Evolutionary conservation across 2,113 vertebrate species (phyloP), one percentile per base, ranked within the genome.

Genomic region (Mugil cephalus): DNA sequence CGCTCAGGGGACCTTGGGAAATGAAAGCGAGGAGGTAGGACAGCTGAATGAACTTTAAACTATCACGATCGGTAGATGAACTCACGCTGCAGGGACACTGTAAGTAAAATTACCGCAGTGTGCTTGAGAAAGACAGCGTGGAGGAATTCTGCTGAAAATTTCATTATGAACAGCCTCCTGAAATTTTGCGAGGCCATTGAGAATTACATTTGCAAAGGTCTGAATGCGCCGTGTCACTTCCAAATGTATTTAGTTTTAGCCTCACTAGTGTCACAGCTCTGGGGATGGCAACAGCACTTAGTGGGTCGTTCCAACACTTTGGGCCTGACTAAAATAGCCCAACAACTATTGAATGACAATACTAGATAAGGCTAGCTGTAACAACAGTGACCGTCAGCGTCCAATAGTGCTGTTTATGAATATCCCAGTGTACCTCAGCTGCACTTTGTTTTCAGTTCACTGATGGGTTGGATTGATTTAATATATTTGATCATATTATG

Each of bases 21-120:
- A 77, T 69, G 24, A 67, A 51, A 43, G 47, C n/a, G 19, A 43
- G 45, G 55, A n/a, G 70, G 46, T 12, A 46, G 69, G 60, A 48
- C 11, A 10, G 18, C 0, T 2, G 24, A 8, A 24, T 69, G 64
- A 82, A 63, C 75, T 79, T 79, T 84, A 38, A 82, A 68, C 85
- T 58, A 61, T 56, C 30, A 42, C 39, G 61, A 8, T 36, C 21
- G 9, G n/a, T 10, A 38, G 60, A 67, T 63, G 51, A 80, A 75
- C 50, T 35, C 17, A 10, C 12, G 5, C 52, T 52, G 18, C 63
- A 8, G 43, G 50, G 38, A 5, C 51, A 42, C 8, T 10, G 21
- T 17, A 47, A 68, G 8, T 7, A 21, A 50, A 30, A 50, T 43
- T 42, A 55, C n/a, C 13, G 34, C 11, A 10, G 6, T 24, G 30